Evolutionary conservation across 2,888 invertebrate species (phyloP), one percentile per base, ranked within the genome.

Genomic region (Drosophila villosipedis): DNA sequence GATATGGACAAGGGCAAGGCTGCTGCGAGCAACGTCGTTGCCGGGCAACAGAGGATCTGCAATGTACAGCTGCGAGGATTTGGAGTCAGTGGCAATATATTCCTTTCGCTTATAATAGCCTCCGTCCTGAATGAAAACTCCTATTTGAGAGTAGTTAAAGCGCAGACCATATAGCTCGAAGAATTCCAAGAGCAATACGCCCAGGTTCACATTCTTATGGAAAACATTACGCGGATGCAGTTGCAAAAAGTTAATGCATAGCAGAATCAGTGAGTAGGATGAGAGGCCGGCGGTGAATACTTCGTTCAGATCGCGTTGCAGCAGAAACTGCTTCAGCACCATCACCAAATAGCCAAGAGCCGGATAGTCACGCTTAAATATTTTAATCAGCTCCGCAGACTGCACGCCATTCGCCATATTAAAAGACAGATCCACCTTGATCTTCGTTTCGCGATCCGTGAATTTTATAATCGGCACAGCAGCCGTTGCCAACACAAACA

Each of bases 241-340:
- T 95, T 98, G 96, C 81, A 99, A 95, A 94, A 99, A 99, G 95
- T 98, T 98, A 94, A 99, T 97, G 93, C 98, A 98, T 97, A 99
- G 98, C 81, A 99, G 96, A 93, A 99, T 99, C 84, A 99, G 95
- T 92, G 98, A 98, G 95, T 99, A 99, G 70, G 99, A 99, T 84
- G 99, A 98, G 94, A 99, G 98, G 93, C 99, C 99, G 78, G 99
- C 93, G 80, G 98, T 99, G 94, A 99, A 99, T 91, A 99, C 99
- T 95, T 99, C 99, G 94, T 99, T 99, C 91, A 99, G 95, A 94
- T 99, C 98, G 91, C 99, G 96, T 94, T 99, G 98, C 82, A 98
- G 95, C 82, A 99, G 96, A 94, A 99, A 99, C 95, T 99, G 99
- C 94, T 99, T 99, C 89, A 99, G 95, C 73, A 99, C 98, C 94